phyloP scores from a whole-genome alignment of 1,140 invertebrate genomes.

The Tetraneura akinire region DNA sequence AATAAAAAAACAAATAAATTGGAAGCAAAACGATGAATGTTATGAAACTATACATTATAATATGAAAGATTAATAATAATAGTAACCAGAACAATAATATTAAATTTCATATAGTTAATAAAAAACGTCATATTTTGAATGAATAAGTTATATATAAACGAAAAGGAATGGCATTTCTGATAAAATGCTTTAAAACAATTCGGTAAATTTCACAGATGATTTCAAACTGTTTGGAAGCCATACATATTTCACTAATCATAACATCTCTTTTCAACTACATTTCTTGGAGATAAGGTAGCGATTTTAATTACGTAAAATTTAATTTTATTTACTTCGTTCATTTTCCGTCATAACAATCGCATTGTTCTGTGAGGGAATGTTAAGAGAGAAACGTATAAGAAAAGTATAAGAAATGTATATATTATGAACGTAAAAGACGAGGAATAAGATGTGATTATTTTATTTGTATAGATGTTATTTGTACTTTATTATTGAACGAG shows the following conservation, averaged over 20 bases:
- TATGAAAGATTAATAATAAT: no score
- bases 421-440: no score
- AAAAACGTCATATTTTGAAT: no score
- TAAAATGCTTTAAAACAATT: background rate
- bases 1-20: no score
- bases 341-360: conserved; percentile 4
- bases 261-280: background rate
- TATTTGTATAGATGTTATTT: background rate
- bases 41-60: no score
- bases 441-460: background rate
- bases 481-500: background rate
- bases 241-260: conserved; percentile 11
- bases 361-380: background rate
- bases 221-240: background rate
- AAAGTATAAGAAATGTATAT: no score
- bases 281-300: background rate
- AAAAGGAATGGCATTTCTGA: background rate
- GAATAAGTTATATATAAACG: no score
- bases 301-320: conserved; percentile 35
- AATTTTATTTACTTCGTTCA: conserved; percentile 17
- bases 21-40: no score
- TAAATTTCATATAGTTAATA: no score
- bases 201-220: background rate
- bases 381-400: background rate
- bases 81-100: no score